Conservation (phyloP, 2,113 vertebrate species). For the Prochilodus magdalenae region DNA sequence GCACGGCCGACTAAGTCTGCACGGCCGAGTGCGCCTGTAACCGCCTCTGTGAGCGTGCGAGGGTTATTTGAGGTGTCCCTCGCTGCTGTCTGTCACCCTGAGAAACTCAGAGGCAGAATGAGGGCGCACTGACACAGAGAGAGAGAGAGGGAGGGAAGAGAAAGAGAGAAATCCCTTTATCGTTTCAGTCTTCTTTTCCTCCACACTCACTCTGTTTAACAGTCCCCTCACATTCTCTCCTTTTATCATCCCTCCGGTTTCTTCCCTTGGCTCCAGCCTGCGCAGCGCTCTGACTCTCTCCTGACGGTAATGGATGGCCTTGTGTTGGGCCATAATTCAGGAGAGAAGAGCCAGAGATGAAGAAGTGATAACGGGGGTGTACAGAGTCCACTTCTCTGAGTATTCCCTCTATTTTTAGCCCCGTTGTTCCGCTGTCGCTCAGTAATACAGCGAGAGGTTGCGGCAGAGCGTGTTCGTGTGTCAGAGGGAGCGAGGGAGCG, state of each 20-base stretch:
- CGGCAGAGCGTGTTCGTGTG: background rate
- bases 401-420: background rate
- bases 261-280: background rate
- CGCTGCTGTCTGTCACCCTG: constrained; percentile 3
- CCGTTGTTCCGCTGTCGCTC: background rate
- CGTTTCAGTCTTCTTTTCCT: background rate
- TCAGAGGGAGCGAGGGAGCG: background rate
- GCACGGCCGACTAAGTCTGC: background rate
- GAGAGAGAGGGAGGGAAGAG: constrained; percentile 5
- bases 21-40: constrained; percentile 22
- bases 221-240: background rate
- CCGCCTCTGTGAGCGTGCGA: constrained; percentile 22
- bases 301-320: background rate
- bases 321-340: constrained; percentile 10
- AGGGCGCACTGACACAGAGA: background rate
- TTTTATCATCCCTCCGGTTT: background rate
- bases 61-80: constrained; percentile 17
- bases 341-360: constrained; percentile 13
- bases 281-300: no score
- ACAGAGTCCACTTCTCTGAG: background rate
- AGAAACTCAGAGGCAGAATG: constrained; percentile 6
- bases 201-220: background rate
- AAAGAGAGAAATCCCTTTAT: constrained; percentile 11
- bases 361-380: constrained; percentile 23
- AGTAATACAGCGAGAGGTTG: background rate